Evolutionary conservation across 1,140 invertebrate genomes (phyloP).

Genomic region (Akabosia matsudoensis): DNA sequence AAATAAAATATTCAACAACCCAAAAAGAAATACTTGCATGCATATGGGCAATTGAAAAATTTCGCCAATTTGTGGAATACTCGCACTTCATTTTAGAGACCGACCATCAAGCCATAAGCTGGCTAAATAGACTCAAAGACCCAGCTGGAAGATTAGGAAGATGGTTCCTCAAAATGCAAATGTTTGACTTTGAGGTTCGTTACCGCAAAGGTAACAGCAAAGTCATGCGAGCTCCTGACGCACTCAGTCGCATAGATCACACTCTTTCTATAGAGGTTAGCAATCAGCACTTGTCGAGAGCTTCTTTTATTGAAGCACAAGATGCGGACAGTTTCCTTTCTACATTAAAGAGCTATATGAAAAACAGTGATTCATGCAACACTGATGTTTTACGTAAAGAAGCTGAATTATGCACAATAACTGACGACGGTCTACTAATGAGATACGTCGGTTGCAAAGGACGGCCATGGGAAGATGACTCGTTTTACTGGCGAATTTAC

Average conservation of each 20-base stretch:
- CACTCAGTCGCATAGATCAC: neutral
- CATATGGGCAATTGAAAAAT: constrained; percentile 54
- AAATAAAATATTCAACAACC: constrained; percentile 53
- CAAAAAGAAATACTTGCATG: constrained; percentile 58
- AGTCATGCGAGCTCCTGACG: constrained; percentile 2
- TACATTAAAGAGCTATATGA: neutral
- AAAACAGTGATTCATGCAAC: neutral
- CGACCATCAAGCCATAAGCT: constrained; percentile 55
- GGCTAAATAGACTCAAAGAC: constrained; percentile 53
- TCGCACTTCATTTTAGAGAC: constrained; percentile 55
- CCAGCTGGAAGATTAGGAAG: constrained; percentile 52
- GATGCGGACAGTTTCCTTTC: neutral
- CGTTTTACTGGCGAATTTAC: neutral
- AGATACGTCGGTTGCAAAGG: neutral
- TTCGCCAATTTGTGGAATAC: constrained; percentile 55
- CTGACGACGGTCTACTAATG: constrained; percentile 3
- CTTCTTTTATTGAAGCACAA: neutral
- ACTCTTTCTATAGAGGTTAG: neutral
- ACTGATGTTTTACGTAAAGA: neutral
- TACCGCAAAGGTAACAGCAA: constrained; percentile 48
- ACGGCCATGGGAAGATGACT: constrained; percentile 27
- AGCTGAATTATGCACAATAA: neutral
- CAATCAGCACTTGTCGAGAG: neutral
- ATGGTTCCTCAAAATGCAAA: constrained; percentile 55
- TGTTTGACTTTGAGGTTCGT: constrained; percentile 53